Conservation (phyloP, 2,113 vertebrate species). For the Aptenodytes forsteri region DNA sequence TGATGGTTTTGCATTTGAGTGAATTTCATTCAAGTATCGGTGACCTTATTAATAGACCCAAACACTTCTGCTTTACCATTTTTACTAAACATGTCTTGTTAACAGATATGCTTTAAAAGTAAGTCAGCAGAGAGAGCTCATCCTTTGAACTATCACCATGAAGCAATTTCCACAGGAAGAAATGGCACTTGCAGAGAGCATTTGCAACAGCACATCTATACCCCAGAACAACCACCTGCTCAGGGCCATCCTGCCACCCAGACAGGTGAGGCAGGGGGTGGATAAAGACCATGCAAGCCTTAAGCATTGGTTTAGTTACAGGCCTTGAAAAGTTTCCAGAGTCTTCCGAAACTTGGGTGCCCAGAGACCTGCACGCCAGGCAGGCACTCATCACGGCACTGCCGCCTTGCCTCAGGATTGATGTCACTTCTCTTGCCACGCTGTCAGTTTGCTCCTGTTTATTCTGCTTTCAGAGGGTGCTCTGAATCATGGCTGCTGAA, state of each 20-base stretch:
- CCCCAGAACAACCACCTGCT: neutral
- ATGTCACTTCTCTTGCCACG: neutral
- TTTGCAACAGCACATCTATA: neutral
- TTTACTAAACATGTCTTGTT: slow-evolving; percentile 6
- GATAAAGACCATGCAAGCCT: neutral
- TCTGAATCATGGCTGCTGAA: neutral
- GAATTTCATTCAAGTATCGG: neutral
- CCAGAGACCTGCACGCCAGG: neutral
- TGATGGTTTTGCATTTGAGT: neutral
- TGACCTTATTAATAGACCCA: slow-evolving; percentile 5
- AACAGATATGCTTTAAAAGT: neutral
- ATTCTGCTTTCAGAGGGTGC: neutral
- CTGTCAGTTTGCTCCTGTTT: neutral
- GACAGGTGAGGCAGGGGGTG: neutral
- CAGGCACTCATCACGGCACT: rapidly evolving
- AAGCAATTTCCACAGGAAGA: neutral
- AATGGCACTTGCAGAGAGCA: neutral
- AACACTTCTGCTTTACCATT: neutral
- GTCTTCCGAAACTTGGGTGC: neutral
- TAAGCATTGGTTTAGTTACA: neutral
- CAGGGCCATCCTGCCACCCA: neutral
- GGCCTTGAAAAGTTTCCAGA: neutral
- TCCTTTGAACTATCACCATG: neutral
- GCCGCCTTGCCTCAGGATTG: neutral
- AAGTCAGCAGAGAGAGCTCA: neutral